Percentiles rank a stretch among this genome's conserved stretches.
These are phyloP conservation scores for Argopecten irradians DNA, from an alignment of 1,140 invertebrate species.

Conservation along the genomic window DNA sequence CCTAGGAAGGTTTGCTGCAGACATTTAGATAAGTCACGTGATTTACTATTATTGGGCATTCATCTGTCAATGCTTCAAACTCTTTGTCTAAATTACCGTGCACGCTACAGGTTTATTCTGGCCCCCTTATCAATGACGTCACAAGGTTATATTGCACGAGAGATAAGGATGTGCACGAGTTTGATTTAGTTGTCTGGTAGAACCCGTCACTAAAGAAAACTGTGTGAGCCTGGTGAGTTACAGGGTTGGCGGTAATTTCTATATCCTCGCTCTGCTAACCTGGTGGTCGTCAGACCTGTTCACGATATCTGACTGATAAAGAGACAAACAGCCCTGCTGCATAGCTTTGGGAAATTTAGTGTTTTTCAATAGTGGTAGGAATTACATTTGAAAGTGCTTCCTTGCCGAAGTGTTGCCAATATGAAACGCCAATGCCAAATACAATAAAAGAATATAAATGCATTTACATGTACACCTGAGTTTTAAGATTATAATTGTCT, in stretches of 20 bases:
- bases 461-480: neutral
- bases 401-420: neutral
- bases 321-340: neutral
- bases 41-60: neutral
- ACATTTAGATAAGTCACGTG: too few species aligned
- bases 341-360: neutral
- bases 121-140: neutral
- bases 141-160: neutral
- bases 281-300: neutral
- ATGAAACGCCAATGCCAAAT: too few species aligned
- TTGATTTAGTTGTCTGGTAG: conserved; percentile 3
- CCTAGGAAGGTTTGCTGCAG: too few species aligned
- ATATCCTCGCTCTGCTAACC: neutral
- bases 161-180: conserved; percentile 6
- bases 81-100: neutral
- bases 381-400: conserved; percentile 18
- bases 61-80: neutral
- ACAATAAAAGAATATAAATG: neutral
- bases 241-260: neutral
- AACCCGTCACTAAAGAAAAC: neutral
- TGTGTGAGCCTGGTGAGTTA: neutral
- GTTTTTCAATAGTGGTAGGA: conserved; percentile 1
- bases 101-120: neutral
- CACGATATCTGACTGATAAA: conserved; percentile 1
- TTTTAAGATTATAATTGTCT: too few species aligned